phyloP scores from a whole-genome alignment of 2,888 invertebrate genomes.

The Lasius platythorax region DNA sequence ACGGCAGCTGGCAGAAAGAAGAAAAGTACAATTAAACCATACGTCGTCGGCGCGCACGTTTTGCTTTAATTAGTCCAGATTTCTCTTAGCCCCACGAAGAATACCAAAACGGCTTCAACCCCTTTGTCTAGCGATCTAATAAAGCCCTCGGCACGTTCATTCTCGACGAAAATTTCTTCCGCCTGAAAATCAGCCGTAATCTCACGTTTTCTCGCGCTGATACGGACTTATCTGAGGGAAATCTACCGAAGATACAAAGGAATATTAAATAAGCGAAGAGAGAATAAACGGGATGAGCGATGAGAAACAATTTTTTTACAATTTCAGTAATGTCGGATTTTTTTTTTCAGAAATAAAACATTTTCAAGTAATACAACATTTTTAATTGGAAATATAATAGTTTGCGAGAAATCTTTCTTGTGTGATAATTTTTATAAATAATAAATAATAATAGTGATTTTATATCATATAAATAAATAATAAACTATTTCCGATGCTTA shows the following conservation, averaged over 20 bases:
- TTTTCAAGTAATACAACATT: neutral
- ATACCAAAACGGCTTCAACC: slow-evolving; percentile 60
- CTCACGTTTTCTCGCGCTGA: neutral
- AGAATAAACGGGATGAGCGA: neutral
- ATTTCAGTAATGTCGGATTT: neutral
- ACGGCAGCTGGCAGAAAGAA: slow-evolving; percentile 57
- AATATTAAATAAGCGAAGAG: neutral
- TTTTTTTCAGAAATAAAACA: neutral
- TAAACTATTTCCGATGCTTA: neutral
- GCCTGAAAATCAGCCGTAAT: slow-evolving; percentile 30
- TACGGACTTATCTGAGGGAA: slow-evolving; percentile 23
- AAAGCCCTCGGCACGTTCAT: slow-evolving; percentile 62
- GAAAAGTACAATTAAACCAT: slow-evolving; percentile 71
- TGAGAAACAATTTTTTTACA: neutral
- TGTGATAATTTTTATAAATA: no score
- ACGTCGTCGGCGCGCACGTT: slow-evolving; percentile 56
- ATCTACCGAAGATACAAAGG: slow-evolving; percentile 19
- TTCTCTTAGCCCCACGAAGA: slow-evolving; percentile 65
- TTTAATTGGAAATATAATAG: neutral
- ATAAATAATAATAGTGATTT: neutral
- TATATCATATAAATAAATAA: neutral
- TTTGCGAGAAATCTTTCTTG: neutral
- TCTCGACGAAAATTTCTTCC: slow-evolving; percentile 37
- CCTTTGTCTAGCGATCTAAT: slow-evolving; percentile 61
- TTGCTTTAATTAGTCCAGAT: slow-evolving; percentile 75